A percentile compares a stretch with the other conserved stretches of the same genome.
These are phyloP conservation scores for Rhabdophis nuchalis DNA, from an alignment of 2,797 vertebrate genomes.

Conservation along the genomic window DNA sequence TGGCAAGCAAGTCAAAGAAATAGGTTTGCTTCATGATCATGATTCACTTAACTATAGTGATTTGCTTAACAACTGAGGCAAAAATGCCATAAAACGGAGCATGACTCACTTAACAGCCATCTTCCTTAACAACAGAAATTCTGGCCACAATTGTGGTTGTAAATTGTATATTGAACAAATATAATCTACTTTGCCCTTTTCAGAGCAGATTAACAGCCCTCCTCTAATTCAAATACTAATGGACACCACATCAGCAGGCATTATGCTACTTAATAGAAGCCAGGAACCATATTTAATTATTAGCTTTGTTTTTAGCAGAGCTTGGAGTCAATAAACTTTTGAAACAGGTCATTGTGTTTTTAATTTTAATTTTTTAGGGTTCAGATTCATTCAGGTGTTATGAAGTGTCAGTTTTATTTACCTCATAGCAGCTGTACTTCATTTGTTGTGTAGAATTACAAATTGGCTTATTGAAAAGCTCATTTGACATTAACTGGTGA, in stretches of 20 bases:
- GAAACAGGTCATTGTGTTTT: conserved; percentile 46
- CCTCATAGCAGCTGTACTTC: conserved; percentile 60
- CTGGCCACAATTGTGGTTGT: neutral
- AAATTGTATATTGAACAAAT: neutral
- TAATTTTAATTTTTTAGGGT: conserved; percentile 6
- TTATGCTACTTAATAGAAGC: conserved; percentile 23
- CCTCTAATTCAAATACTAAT: neutral
- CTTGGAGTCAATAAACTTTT: conserved; percentile 62
- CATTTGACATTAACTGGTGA: conserved; percentile 70
- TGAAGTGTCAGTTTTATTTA: conserved; percentile 68
- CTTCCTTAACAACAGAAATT: neutral
- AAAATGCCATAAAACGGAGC: neutral
- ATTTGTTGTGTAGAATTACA: conserved; percentile 74
- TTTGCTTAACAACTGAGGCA: neutral
- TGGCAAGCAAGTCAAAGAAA: neutral
- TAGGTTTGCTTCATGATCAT: neutral
- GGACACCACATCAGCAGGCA: neutral
- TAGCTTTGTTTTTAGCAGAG: conserved; percentile 54
- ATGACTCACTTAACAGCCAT: neutral
- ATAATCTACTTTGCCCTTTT: neutral
- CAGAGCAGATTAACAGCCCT: neutral
- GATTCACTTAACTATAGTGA: neutral
- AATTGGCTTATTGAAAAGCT: conserved; percentile 73
- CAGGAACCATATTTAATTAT: conserved; percentile 49
- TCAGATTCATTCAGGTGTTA: conserved; percentile 64